These are phyloP conservation scores for Linyphia triangularis DNA, from an alignment of 2,888 invertebrate species.

Conservation along the genomic window DNA sequence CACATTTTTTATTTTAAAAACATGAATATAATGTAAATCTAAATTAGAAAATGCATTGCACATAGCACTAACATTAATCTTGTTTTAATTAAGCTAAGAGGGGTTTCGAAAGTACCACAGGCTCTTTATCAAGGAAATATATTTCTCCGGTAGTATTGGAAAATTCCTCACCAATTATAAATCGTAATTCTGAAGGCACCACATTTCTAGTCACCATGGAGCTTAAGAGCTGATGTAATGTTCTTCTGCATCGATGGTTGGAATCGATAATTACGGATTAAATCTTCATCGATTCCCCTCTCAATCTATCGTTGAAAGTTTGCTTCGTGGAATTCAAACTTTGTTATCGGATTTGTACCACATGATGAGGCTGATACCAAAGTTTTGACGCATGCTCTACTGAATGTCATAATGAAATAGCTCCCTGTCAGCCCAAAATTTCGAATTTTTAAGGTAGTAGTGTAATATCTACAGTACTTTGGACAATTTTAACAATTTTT, in stretches of 20 bases:
- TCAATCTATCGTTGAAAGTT: conserved; percentile 36
- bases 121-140: conserved; percentile 44
- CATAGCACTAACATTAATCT: neutral
- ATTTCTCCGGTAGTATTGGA: conserved; percentile 54
- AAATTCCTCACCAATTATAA: conserved; percentile 63
- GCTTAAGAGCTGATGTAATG: conserved; percentile 39
- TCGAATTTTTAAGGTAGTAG: no score
- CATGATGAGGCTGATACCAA: conserved; percentile 21
- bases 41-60: neutral
- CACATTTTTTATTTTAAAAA: no score
- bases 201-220: conserved; percentile 40
- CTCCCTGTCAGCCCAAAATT: no score
- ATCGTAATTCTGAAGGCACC: conserved; percentile 2
- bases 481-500: no score
- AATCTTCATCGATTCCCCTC: conserved; percentile 58
- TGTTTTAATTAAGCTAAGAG: neutral
- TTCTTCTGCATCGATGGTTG: conserved; percentile 54
- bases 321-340: conserved; percentile 39
- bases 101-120: neutral
- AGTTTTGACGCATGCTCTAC: conserved; percentile 1
- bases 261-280: conserved; percentile 64
- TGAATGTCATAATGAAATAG: neutral
- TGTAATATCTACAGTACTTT: no score
- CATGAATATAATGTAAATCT: no score
- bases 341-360: conserved; percentile 39